Evolutionary conservation across 2,113 vertebrate species (phyloP), one percentile per base, ranked within the genome.

Genomic region (Rhinopomastus cyanomelas): DNA sequence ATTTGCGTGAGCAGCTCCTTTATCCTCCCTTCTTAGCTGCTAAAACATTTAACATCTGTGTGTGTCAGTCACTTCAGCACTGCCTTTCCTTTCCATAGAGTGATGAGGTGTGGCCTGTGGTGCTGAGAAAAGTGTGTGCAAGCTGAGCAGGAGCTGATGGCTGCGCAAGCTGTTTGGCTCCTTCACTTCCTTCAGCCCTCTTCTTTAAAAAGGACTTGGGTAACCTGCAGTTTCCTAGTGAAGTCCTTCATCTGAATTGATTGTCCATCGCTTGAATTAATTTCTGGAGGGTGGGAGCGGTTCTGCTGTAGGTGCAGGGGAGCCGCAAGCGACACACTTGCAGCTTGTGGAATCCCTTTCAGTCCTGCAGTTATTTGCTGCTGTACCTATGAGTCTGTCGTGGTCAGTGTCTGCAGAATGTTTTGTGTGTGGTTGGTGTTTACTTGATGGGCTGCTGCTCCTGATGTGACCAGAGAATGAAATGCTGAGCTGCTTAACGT

Each of bases 341-440:
- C 15, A 2, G 66, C n/a, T 60, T 72, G 44, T 62, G 18, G 32
- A 76, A 59, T 1, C 34, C 15, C 11, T 48, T 68, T 62, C 46
- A 48, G 20, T 20, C 25, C 48, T 26, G 8, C 49, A 49, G 29
- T 55, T 78, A 22, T 39, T n/a, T 56, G 37, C 64, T 83, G n/a
- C 73, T 51, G 55, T 22, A 12, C 11, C 42, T 44, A 11, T 0
- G 0, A 27, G 68, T 23, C 30, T 81, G 55, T 53, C 8, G 0
- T 56, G 29, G 21, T 46, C 49, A 39, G 2, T 36, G 27, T 9
- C 55, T 19, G 2, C 18, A 2, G 57, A 19, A 11, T 69, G 39
- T 32, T n/a, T 6, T n/a, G 11, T 52, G 55, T 39, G 1, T 29
- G 10, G 23, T 22, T 51, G 27, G n/a, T 3, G 42, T 46, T 53